Percentiles rank a stretch among this genome's conserved stretches.
Evolutionary conservation across 1,140 invertebrate genomes (phyloP).

Genomic region (Fopius arisanus): DNA sequence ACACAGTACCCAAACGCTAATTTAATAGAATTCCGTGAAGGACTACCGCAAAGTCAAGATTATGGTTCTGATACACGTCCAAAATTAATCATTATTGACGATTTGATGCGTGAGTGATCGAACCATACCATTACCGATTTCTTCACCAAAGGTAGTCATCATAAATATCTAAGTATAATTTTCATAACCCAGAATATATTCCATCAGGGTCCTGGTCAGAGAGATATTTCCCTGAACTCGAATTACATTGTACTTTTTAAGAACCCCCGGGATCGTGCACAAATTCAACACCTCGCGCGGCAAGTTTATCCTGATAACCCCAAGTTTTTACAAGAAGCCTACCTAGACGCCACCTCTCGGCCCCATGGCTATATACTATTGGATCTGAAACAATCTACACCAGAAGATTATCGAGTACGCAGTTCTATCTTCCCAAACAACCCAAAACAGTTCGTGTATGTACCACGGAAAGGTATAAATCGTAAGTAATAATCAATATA

Average conservation of each 20-base stretch:
- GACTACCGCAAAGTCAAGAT: slow-evolving; percentile 10
- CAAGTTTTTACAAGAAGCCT: slow-evolving; percentile 51
- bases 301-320: slow-evolving; percentile 51
- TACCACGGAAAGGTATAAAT: slow-evolving; percentile 16
- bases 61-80: background rate
- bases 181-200: too few species aligned
- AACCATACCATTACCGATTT: slow-evolving; percentile 52
- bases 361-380: slow-evolving; percentile 51
- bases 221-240: too few species aligned
- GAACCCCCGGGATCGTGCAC: slow-evolving; percentile 52
- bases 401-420: slow-evolving; percentile 41
- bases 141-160: slow-evolving; percentile 59
- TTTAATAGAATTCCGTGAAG: slow-evolving; percentile 7
- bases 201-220: too few species aligned
- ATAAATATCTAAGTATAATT: slow-evolving; percentile 56
- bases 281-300: slow-evolving; percentile 50
- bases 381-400: slow-evolving; percentile 49
- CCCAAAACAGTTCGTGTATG: slow-evolving; percentile 18
- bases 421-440: slow-evolving; percentile 32
- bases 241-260: too few species aligned
- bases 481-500: background rate
- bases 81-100: slow-evolving; percentile 47
- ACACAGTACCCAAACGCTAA: background rate
- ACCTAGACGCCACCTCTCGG: slow-evolving; percentile 46
- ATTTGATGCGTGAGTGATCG: too few species aligned